These are phyloP conservation scores for Polia nebulosa DNA, from an alignment of 2,888 invertebrate genomes.

Conservation along the genomic window DNA sequence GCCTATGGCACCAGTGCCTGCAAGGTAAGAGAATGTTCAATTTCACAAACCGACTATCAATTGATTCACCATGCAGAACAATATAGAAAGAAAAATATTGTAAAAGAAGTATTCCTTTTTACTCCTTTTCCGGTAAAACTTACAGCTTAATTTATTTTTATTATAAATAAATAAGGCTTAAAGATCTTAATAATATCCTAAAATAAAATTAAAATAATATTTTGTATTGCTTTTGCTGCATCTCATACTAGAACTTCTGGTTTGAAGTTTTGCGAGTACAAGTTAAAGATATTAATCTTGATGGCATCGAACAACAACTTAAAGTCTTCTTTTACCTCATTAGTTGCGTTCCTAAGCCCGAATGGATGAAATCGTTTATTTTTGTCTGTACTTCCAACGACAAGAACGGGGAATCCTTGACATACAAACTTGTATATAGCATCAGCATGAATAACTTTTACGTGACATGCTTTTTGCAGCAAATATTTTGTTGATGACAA, in stretches of 20 bases:
- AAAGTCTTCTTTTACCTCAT: constrained; percentile 60
- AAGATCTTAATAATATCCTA: too few relatives aligned
- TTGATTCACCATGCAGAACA: too few relatives aligned
- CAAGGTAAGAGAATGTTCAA: constrained; percentile 76
- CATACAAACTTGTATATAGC: constrained; percentile 54
- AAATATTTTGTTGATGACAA: constrained; percentile 61
- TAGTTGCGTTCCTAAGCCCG: constrained; percentile 48
- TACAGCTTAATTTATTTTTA: too few relatives aligned
- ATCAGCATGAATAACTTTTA: constrained; percentile 57
- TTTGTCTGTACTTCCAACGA: constrained; percentile 63
- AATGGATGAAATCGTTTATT: constrained; percentile 59
- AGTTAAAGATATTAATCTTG: constrained; percentile 41
- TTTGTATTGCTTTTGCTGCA: constrained; percentile 57
- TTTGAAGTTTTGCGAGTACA: constrained; percentile 45
- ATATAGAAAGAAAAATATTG: too few relatives aligned
- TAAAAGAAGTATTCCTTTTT: too few relatives aligned
- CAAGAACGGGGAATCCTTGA: constrained; percentile 65
- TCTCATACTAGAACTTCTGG: constrained; percentile 53
- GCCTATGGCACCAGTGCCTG: constrained; percentile 89
- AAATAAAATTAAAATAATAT: too few relatives aligned
- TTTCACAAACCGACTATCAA: neutral
- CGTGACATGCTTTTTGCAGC: constrained; percentile 31
- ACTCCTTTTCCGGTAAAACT: too few relatives aligned
- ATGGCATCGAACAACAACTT: constrained; percentile 54
- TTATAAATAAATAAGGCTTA: too few relatives aligned